phyloP scores from a whole-genome alignment of 1,140 invertebrate genomes.

The Hesperophylax magnus region DNA sequence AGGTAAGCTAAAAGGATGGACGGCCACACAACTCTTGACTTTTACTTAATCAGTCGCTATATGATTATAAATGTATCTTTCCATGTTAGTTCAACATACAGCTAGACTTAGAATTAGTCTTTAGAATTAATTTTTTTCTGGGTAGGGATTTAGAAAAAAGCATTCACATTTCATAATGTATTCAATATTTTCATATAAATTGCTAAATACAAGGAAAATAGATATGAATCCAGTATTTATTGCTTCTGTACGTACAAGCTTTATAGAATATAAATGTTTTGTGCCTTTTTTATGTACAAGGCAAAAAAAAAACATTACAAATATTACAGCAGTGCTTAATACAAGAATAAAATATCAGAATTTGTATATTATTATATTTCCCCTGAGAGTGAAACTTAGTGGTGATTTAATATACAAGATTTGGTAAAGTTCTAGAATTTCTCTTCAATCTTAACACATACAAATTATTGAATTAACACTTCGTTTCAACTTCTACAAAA shows the following conservation, averaged over 20 bases:
- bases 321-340: not conserved
- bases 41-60: no score
- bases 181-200: constrained; percentile 24
- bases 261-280: not conserved
- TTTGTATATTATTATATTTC: not conserved
- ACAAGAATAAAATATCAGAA: not conserved
- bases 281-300: constrained; percentile 7
- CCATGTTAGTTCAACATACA: no score
- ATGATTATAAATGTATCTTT: no score
- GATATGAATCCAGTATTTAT: constrained; percentile 14
- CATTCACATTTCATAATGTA: constrained; percentile 20
- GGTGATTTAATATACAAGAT: not conserved
- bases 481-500: no score
- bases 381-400: not conserved
- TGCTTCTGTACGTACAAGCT: constrained; percentile 21
- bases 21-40: no score
- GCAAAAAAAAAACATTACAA: not conserved
- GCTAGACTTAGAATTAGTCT: no score
- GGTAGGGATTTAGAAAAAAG: not conserved
- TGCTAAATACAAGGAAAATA: constrained; percentile 21
- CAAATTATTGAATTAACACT: no score
- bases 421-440: not conserved
- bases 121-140: no score
- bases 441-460: no score
- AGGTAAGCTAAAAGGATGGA: no score